Evolutionary conservation across 30 jellyfish, hydroid and myxozoan genomes (phyloP).

Genomic region (Rhopilema esculentum): DNA sequence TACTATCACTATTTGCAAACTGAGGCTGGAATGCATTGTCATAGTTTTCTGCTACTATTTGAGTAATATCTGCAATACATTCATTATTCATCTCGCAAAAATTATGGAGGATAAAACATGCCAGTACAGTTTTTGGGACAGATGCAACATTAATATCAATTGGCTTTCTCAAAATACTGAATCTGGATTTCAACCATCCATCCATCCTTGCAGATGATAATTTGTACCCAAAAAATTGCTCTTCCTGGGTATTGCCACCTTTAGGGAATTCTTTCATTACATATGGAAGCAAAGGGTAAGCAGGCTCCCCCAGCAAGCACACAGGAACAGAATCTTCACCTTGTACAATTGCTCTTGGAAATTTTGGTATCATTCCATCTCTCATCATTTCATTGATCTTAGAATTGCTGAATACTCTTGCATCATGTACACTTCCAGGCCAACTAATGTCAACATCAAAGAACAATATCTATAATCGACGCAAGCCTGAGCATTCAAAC

Average conservation of each 20-base stretch:
- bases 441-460: conserved; percentile 36
- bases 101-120: conserved; percentile 22
- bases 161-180: neutral
- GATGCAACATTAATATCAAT: conserved; percentile 15
- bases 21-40: conserved; percentile 24
- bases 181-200: conserved; percentile 21
- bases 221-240: conserved; percentile 37
- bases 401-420: conserved; percentile 44
- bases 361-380: conserved; percentile 51
- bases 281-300: conserved; percentile 20
- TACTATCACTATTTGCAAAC: conserved; percentile 2
- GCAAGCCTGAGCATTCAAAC: conserved; percentile 48
- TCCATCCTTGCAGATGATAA: conserved; percentile 33
- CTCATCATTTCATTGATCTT: conserved; percentile 31
- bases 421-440: conserved; percentile 69
- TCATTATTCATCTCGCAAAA: conserved; percentile 32
- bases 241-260: conserved; percentile 57
- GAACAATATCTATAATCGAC: conserved; percentile 35
- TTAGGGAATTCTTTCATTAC: conserved; percentile 23
- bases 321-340: conserved; percentile 46
- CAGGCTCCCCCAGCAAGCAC: conserved; percentile 56
- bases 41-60: conserved; percentile 1
- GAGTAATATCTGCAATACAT: neutral
- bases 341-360: conserved; percentile 41
- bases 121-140: conserved; percentile 15